Evolutionary conservation across 2,888 invertebrate genomes (phyloP), one percentile per base, ranked within the genome.

Genomic region (Watsonalla cultraria): DNA sequence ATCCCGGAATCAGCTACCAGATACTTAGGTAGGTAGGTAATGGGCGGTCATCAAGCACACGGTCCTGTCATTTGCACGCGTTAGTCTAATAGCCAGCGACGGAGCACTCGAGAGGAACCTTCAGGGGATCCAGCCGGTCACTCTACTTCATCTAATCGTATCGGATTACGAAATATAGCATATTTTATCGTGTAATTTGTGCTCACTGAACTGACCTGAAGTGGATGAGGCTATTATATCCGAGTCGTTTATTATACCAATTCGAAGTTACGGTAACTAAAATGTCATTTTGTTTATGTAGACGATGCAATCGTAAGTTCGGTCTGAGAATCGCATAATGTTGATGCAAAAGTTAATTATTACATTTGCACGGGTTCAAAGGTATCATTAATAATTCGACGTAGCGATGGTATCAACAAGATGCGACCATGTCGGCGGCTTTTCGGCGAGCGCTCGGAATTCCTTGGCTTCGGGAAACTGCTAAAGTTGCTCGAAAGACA

Each of bases 351-450:
- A 63, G 59, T 66, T 76, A 79, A 80, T 80, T 76, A 78, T 77
- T 75, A 77, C 72, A 75, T 78, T 70, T 80, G 76, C 67, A 68
- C 52, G 51, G 62, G 70, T 60, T 58, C 64, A 65, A 70, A 72
- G 68, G 71, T 82, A 81, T 83, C 68, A 86, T 86, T 86, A 85
- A 82, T 80, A 84, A 86, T 87, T 86, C 84, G 82, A 73, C 74
- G 76, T 81, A 80, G 66, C 69, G 80, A 82, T 81, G 69, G 62
- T 78, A 82, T 82, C 83, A 2, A 65, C 64, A 62, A 65, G 62
- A 63, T 64, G 71, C 74, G 75, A 78, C 81, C 78, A 79, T 76
- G 81, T 74, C 68, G 59, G 56, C 64, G 67, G 64, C 59, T 66
- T 73, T 70, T 71, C 74, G 70, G 66, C 66, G 63, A 64, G 62